Percentiles rank a stretch among this genome's conserved stretches.
Evolutionary conservation across 2,113 vertebrate species (phyloP).

Genomic region (Origma solitaria): DNA sequence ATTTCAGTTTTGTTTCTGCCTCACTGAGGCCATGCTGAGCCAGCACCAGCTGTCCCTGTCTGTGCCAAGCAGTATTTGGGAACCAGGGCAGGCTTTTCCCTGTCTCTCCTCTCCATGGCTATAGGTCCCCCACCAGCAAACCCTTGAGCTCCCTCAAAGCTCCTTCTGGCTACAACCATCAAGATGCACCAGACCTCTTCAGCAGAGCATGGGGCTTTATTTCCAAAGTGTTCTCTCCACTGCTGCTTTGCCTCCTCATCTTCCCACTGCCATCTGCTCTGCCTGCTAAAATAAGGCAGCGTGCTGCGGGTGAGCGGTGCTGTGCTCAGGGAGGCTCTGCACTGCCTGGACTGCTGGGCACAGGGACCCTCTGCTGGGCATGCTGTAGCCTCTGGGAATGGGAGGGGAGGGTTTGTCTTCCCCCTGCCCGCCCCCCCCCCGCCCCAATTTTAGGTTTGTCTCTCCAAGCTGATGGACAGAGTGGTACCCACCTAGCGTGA

Average conservation of each 20-base stretch:
- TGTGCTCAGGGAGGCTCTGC: background rate
- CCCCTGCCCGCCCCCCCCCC: accelerated
- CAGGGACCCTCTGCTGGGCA: background rate
- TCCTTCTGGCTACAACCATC: background rate
- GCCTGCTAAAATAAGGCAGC: conserved; percentile 42
- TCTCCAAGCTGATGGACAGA: background rate
- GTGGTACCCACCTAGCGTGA: background rate
- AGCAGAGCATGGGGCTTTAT: background rate
- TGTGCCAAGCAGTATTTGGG: background rate
- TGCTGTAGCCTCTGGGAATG: background rate
- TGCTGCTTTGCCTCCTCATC: conserved; percentile 17
- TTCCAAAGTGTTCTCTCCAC: background rate
- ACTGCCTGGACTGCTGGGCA: background rate
- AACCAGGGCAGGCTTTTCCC: background rate
- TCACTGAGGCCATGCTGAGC: background rate
- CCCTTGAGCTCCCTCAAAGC: background rate
- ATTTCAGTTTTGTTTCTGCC: background rate
- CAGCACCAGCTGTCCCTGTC: background rate
- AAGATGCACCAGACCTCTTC: background rate
- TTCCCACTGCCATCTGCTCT: conserved; percentile 55
- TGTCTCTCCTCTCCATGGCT: background rate
- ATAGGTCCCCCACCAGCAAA: background rate
- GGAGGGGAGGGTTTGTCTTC: background rate
- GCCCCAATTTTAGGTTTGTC: background rate
- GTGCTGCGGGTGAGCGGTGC: background rate